Conservation (phyloP, 2,888 invertebrate species). For the Trypoxylon attenuatum region DNA sequence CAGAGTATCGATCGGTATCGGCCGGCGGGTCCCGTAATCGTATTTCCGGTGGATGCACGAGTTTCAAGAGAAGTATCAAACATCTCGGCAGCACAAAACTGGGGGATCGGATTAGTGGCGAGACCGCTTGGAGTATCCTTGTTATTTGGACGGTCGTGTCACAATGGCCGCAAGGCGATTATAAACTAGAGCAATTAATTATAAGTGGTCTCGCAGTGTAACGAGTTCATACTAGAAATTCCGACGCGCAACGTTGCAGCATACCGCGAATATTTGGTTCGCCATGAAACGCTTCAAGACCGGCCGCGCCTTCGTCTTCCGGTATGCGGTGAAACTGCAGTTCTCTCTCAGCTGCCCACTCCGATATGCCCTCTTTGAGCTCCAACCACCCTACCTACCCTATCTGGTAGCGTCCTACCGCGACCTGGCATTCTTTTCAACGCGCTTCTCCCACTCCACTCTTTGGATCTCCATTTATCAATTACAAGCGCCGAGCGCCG, state of each 20-base stretch:
- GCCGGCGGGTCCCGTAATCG: not conserved
- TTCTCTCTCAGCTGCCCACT: too few relatives aligned
- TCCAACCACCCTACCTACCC: conserved; percentile 6
- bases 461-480: conserved; percentile 50
- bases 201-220: conserved; percentile 59
- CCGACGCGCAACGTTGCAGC: conserved; percentile 50
- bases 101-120: conserved; percentile 27
- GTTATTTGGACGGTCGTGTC: conserved; percentile 53
- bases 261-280: conserved; percentile 65
- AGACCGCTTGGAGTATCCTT: conserved; percentile 44
- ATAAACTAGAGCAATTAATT: conserved; percentile 69
- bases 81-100: conserved; percentile 9
- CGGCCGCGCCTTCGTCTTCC: conserved; percentile 59
- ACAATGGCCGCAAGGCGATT: conserved; percentile 63
- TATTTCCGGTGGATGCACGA: not conserved
- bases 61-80: conserved; percentile 14
- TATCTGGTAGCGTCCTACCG: not conserved
- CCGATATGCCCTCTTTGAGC: conserved; percentile 26
- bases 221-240: conserved; percentile 62
- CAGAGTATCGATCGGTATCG: not conserved
- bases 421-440: not conserved
- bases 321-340: conserved; percentile 61
- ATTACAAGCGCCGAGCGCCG: too few relatives aligned
- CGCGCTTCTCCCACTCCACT: not conserved
- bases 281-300: conserved; percentile 60